phyloP scores from a whole-genome alignment of 2,113 vertebrate genomes.

The Erpornis zantholeuca region DNA sequence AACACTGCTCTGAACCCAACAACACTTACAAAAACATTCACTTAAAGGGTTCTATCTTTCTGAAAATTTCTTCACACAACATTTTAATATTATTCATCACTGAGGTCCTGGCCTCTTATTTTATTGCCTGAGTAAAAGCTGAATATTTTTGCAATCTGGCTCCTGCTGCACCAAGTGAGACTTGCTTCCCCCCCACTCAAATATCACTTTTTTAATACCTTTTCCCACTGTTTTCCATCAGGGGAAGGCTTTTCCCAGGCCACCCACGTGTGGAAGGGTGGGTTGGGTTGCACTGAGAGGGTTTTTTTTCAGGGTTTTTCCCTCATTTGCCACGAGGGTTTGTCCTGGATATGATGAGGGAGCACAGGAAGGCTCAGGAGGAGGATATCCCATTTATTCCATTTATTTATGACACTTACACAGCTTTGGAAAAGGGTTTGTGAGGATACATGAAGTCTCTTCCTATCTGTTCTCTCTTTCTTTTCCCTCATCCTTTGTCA shows the following conservation, averaged over 20 bases:
- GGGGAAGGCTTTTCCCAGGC: not conserved
- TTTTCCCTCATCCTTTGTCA: not conserved
- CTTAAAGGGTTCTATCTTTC: not conserved
- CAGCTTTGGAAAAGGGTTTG: not conserved
- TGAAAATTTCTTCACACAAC: not conserved
- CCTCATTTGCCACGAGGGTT: not conserved
- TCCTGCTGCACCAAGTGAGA: not conserved
- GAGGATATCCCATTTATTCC: not conserved
- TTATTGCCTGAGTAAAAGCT: not conserved
- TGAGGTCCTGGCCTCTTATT: not conserved
- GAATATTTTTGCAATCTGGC: not conserved
- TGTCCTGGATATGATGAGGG: not conserved
- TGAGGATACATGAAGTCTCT: too few relatives aligned
- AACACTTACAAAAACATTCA: not conserved
- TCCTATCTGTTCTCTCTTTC: not conserved
- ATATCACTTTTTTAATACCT: not conserved
- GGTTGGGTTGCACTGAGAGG: not conserved
- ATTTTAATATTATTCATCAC: not conserved
- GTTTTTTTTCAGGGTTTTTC: not conserved
- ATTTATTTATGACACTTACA: not conserved
- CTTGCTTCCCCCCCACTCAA: not conserved
- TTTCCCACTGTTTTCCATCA: not conserved
- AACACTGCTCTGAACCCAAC: not conserved
- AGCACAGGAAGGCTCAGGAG: not conserved
- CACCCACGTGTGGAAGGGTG: not conserved